Evolutionary conservation across 2,113 vertebrate genomes (phyloP), one percentile per base, ranked within the genome.

Genomic region (Zeus faber): DNA sequence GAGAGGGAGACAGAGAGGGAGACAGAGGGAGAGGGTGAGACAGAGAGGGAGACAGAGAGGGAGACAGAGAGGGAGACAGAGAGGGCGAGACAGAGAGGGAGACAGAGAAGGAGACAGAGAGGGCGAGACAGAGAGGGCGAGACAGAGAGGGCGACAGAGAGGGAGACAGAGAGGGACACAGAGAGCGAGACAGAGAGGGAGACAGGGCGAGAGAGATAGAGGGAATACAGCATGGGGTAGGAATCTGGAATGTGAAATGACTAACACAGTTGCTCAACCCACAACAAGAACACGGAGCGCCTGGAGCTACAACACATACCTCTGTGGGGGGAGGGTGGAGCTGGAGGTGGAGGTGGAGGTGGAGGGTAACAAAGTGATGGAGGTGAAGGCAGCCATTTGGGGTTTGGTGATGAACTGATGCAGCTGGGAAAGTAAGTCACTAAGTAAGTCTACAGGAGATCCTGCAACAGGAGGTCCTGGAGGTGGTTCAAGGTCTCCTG

Each of bases 201-300:
- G 58, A 18, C 29, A 45, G 40, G 37, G 22, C 13, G 48, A 58
- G 58, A 59, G 43, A 71, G 27, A 55, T 11, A 41, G 59, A 72
- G 64, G 40, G 56, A 65, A 84, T 82, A 85, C 72, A 27, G 67
- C 84, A 83, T 74, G 63, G 77, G 74, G 76, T 76, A 81, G 83
- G 82, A 77, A 87, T 88, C 75, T 83, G 82, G 85, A 87, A 89
- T 89, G 81, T 83, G 79, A 88, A 90, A 89, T 90, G 88, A 89
- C 78, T 90, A 89, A 89, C 85, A 85, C 86, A 85, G 60, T 85
- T 86, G 88, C 87, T 88, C 81, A 90, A 88, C 89, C 85, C 86
- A 89, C 83, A 90, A 89, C 89, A 89, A 83, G 86, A 88, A 88
- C 86, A 84, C 78, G 71, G 80, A 87, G 54, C 55, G 89, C 89